phyloP scores from a whole-genome alignment of 2,113 vertebrate species.

The Aldabrachelys gigantea region DNA sequence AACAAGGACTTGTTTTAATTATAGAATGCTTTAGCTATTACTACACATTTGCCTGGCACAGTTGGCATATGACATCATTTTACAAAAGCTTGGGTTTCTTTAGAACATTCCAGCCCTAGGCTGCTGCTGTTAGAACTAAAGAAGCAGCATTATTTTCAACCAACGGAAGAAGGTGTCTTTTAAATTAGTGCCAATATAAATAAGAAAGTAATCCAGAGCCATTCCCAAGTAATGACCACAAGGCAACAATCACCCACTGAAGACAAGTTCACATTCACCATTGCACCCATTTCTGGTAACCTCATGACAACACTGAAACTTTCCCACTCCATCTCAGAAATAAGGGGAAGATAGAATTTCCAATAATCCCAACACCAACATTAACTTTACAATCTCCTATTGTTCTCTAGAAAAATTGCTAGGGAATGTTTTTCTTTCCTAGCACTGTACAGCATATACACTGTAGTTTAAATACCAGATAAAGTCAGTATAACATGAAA shows the following conservation, averaged over 20 bases:
- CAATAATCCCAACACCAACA: not conserved
- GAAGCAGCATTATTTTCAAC: conserved; percentile 35
- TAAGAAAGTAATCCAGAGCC: conserved; percentile 48
- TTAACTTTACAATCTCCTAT: conserved; percentile 20
- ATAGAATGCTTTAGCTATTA: conserved; percentile 71
- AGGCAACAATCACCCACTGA: conserved; percentile 44
- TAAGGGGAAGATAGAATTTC: conserved; percentile 38
- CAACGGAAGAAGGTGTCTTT: conserved; percentile 57
- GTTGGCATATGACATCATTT: conserved; percentile 64
- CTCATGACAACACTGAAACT: conserved; percentile 1
- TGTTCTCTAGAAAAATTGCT: not conserved
- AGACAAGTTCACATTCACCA: conserved; percentile 36
- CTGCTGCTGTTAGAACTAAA: conserved; percentile 63
- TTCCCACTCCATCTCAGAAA: conserved; percentile 35
- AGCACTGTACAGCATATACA: not conserved
- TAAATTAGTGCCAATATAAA: conserved; percentile 57
- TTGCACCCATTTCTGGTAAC: conserved; percentile 34
- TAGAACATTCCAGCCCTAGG: conserved; percentile 58
- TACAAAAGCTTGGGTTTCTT: conserved; percentile 61
- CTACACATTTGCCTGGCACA: conserved; percentile 66
- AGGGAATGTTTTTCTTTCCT: not conserved
- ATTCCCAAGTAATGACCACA: conserved; percentile 54
- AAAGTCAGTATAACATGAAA: not conserved
- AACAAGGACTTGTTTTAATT: conserved; percentile 76
- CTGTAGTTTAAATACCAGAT: not conserved